These are phyloP conservation scores for Vulpes lagopus DNA, from an alignment of 2,113 vertebrate species.

Conservation along the genomic window DNA sequence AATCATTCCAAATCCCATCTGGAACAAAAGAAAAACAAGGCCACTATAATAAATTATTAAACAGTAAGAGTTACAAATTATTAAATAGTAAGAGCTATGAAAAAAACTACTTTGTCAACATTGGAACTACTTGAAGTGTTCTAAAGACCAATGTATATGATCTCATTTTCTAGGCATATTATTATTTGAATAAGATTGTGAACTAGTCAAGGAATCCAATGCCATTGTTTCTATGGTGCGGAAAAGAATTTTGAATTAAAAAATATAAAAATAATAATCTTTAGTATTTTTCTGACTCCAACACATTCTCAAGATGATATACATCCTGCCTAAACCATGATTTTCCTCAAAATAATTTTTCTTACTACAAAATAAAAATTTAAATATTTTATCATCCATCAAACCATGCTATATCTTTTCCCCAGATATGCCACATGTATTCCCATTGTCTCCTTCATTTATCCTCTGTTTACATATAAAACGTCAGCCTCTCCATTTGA, in stretches of 20 bases:
- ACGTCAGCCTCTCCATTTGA: not conserved
- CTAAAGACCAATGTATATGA: not conserved
- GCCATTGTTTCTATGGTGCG: not conserved
- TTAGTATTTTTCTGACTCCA: not conserved
- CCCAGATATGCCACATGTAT: not conserved
- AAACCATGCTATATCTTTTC: not conserved
- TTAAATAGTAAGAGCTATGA: not conserved
- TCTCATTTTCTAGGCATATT: not conserved
- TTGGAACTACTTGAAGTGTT: not conserved
- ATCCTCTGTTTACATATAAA: not conserved
- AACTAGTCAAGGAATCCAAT: not conserved
- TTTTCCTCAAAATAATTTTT: not conserved
- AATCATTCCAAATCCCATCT: not conserved
- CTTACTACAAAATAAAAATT: not conserved
- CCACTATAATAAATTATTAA: constrained; percentile 5
- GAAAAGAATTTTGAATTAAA: not conserved
- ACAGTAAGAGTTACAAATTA: not conserved
- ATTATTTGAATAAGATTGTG: not conserved
- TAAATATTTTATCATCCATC: not conserved
- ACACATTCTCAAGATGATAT: not conserved
- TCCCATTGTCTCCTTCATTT: not conserved
- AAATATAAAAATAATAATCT: not conserved
- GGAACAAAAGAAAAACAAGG: not conserved
- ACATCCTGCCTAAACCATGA: not conserved
- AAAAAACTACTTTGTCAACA: not conserved